A percentile compares a stretch with the other conserved stretches of the same genome.
Evolutionary conservation across 1,140 invertebrate species (phyloP).

Genomic region (Episyrphus balteatus): DNA sequence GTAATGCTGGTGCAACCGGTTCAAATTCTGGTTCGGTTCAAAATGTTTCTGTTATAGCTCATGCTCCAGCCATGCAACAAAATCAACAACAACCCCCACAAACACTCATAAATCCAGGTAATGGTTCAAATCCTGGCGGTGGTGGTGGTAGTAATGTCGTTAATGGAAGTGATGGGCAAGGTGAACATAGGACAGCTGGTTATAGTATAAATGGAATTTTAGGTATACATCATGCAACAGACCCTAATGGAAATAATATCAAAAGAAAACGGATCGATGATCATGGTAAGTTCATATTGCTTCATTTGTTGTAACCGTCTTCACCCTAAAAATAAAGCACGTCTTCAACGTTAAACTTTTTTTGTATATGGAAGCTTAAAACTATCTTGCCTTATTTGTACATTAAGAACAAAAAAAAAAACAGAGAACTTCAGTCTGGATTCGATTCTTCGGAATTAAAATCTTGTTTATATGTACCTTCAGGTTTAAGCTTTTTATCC

Average conservation of each 20-base stretch:
- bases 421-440: too few relatives aligned
- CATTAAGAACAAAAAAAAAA: too few relatives aligned
- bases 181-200: conserved; percentile 47
- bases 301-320: too few relatives aligned
- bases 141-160: conserved; percentile 8
- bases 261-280: conserved; percentile 62
- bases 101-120: conserved; percentile 28
- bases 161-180: conserved; percentile 11
- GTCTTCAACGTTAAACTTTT: too few relatives aligned
- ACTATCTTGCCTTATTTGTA: too few relatives aligned
- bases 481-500: too few relatives aligned
- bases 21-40: neutral
- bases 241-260: conserved; percentile 57
- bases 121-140: conserved; percentile 5
- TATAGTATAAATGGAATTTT: conserved; percentile 95
- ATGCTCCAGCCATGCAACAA: conserved; percentile 56
- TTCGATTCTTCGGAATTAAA: too few relatives aligned
- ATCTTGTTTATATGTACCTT: too few relatives aligned
- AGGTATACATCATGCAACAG: conserved; percentile 61
- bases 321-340: too few relatives aligned
- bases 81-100: conserved; percentile 34
- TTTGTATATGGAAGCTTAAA: too few relatives aligned
- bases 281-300: conserved; percentile 43
- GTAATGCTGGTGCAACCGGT: neutral
- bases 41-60: conserved; percentile 47